A percentile compares a stretch with the other conserved stretches of the same genome.
These are phyloP conservation scores for Stichodactyla helianthus DNA, from an alignment of 64 coral and sea anemone genomes.

Conservation along the genomic window DNA sequence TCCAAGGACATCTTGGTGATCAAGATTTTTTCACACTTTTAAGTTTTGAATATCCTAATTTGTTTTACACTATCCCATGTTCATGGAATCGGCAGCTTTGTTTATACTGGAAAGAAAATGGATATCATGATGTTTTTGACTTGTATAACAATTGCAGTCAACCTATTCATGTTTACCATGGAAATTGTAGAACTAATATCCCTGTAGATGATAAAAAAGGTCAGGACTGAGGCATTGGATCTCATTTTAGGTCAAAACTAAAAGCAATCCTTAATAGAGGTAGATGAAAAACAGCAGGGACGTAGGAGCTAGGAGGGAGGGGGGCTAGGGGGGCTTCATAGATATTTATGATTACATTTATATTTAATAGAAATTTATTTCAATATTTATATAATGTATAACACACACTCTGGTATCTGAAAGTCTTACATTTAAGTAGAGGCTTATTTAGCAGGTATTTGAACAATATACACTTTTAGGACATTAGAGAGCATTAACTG, in stretches of 20 bases:
- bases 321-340: too few relatives aligned
- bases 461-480: too few relatives aligned
- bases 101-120: conserved; percentile 68
- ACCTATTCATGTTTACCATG: conserved; percentile 83
- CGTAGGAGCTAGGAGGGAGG: too few relatives aligned
- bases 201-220: conserved; percentile 2
- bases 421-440: too few relatives aligned
- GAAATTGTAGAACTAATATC: conserved; percentile 74
- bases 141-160: conserved; percentile 60
- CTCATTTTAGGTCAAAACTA: not conserved
- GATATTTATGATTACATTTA: too few relatives aligned
- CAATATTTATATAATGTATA: too few relatives aligned
- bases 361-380: too few relatives aligned
- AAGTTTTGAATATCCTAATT: conserved; percentile 68
- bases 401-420: too few relatives aligned
- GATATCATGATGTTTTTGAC: conserved; percentile 65
- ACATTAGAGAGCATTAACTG: too few relatives aligned
- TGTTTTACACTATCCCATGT: conserved; percentile 81
- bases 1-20: conserved; percentile 80
- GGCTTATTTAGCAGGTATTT: too few relatives aligned
- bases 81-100: conserved; percentile 93
- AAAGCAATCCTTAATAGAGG: not conserved
- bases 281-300: too few relatives aligned
- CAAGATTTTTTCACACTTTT: conserved; percentile 88
- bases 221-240: not conserved